Base-by-base conservation (phyloP, 2,888 invertebrate species). In the Cecidostiba fungosa region DNA sequence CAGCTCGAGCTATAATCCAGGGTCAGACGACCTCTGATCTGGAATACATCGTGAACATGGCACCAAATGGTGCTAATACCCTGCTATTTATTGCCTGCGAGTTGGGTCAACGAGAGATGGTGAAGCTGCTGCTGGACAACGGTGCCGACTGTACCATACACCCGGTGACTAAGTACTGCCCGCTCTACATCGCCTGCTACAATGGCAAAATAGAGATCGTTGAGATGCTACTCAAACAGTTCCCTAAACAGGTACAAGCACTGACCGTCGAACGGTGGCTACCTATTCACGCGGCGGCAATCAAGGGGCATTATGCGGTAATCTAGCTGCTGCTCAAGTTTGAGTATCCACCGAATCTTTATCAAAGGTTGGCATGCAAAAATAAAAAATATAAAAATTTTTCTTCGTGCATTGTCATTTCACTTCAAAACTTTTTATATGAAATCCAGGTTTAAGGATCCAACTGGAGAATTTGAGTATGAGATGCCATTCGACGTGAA, bases 401-500 rank as follows among this genome's bases (percentile, higher is more conserved):
- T n/a, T n/a, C 8, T 3, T 19, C 5, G 19, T 50, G 3, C 19
- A 50, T 19, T 50, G 19, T 50, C 19, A 50, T 50, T 19, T 50
- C 0, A 19, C 16, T 50, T 1, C 0, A 50, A n/a, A 59, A n/a
- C n/a, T 59, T 59, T 59, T 23, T 50, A 6, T 50, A 19, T 6
- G 19, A 23, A 59, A 59, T 59, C 8, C 19, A 87, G 86, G 26
- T 88, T 88, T 90, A 94, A 96, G 83, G 97, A 97, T 91, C 94
- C 95, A 54, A 94, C 95, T 2, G 96, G 96, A 26, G 95, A 96
- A 82, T 97, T 96, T 95, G 97, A 97, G 92, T 99, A 98, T 94
- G 95, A 95, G 36, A 95, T 97, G 93, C 96, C 98, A n/a, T 98
- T 98, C 92, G 98, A 99, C 94, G 95, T 99, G 77, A 99, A 99